Conservation (phyloP, 2,888 invertebrate species). For the Dendrolimus pini region DNA sequence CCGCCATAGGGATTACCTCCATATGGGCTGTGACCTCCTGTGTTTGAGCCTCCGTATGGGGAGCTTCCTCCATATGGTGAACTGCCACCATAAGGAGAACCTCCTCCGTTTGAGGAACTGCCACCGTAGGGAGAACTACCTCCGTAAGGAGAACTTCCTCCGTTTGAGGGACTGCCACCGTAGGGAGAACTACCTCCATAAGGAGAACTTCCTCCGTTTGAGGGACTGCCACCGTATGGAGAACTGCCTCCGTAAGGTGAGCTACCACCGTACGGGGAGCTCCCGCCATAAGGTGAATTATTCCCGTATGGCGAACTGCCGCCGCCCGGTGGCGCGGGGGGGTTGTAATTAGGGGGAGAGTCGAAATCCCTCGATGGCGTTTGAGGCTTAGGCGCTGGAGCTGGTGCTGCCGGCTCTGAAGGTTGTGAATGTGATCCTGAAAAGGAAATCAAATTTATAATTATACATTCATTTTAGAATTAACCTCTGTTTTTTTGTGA, state of each 20-base stretch:
- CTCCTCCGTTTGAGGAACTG: slow-evolving; percentile 23
- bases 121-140: slow-evolving; percentile 23
- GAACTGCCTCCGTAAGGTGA: slow-evolving; percentile 19
- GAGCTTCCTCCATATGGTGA: slow-evolving; percentile 19
- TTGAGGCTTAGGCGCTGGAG: slow-evolving; percentile 37
- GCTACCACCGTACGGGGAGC: slow-evolving; percentile 17
- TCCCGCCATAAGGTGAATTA: slow-evolving; percentile 17
- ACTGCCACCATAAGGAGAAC: slow-evolving; percentile 23
- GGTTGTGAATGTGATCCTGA: slow-evolving; percentile 61
- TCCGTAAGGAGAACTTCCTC: slow-evolving; percentile 29
- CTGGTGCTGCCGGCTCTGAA: slow-evolving; percentile 37
- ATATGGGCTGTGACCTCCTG: slow-evolving; percentile 21
- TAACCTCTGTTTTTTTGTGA: too few species aligned
- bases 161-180: slow-evolving; percentile 24
- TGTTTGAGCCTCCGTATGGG: slow-evolving; percentile 2
- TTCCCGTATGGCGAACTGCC: slow-evolving; percentile 23
- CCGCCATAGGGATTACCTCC: slow-evolving; percentile 26
- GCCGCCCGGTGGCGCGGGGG: slow-evolving; percentile 56
- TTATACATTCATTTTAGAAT: too few species aligned
- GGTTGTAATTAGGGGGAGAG: slow-evolving; percentile 54
- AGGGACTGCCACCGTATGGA: slow-evolving; percentile 28
- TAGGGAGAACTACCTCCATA: slow-evolving; percentile 28
- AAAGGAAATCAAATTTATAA: slow-evolving; percentile 18
- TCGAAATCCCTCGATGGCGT: slow-evolving; percentile 44
- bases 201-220: slow-evolving; percentile 24